These are phyloP conservation scores for Campoplex nolae DNA, from an alignment of 2,888 invertebrate species.

Conservation along the genomic window DNA sequence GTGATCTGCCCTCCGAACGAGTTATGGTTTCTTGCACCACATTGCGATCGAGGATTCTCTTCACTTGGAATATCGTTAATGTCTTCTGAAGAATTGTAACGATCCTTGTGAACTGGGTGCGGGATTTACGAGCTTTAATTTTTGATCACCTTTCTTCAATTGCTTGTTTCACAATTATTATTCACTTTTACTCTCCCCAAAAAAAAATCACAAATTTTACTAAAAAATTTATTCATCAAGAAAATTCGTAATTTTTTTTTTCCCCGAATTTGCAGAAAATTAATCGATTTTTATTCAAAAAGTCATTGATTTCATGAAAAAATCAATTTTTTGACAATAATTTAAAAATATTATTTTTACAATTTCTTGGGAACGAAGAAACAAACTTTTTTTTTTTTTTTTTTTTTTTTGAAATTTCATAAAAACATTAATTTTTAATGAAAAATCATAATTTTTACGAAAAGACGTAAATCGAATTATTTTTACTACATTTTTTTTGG, in stretches of 20 bases:
- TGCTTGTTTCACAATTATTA: not conserved
- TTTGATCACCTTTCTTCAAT: not conserved
- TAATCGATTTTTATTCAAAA: no score
- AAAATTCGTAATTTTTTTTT: not conserved
- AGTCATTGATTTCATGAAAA: no score
- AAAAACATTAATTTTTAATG: no score
- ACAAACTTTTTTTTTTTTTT: no score
- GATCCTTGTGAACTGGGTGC: not conserved
- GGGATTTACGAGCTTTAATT: not conserved
- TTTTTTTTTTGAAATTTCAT: no score
- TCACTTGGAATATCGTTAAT: conserved; percentile 16
- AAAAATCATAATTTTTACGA: no score
- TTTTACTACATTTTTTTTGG: no score
- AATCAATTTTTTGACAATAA: no score
- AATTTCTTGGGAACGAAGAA: no score
- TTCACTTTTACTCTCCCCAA: not conserved
- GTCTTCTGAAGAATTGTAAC: not conserved
- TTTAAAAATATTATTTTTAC: no score
- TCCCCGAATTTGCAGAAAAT: no score
- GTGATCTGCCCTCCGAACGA: conserved; percentile 65
- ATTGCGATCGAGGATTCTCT: conserved; percentile 32
- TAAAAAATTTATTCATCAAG: not conserved
- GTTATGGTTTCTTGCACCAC: conserved; percentile 63
- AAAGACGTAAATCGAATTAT: no score
- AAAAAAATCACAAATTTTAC: not conserved